These are phyloP conservation scores for Oncopeltus fasciatus DNA, from an alignment of 1,140 invertebrate species.

Conservation along the genomic window DNA sequence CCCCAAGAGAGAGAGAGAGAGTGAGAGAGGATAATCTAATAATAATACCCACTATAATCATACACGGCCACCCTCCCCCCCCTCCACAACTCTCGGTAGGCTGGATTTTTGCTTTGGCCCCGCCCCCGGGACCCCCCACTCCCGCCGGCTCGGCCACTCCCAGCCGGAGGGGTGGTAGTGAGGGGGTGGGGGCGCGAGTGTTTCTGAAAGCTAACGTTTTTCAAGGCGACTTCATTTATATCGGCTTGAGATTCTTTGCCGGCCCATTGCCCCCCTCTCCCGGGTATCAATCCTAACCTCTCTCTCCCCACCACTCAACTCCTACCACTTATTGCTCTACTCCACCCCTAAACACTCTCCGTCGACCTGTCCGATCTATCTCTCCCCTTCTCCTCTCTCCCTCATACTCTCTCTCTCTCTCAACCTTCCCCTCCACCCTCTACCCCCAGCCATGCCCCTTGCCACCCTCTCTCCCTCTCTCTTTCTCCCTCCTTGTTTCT, in stretches of 20 bases:
- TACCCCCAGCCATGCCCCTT: background rate
- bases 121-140: slow-evolving; percentile 12
- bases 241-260: slow-evolving; percentile 16
- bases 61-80: too few relatives aligned
- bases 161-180: too few relatives aligned
- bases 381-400: too few relatives aligned
- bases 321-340: background rate
- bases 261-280: slow-evolving; percentile 8
- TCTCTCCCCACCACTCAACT: background rate
- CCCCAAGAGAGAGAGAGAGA: slow-evolving; percentile 4
- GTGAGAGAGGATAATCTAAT: slow-evolving; percentile 21
- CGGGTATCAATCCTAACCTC: slow-evolving; percentile 14
- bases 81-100: slow-evolving; percentile 18
- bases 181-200: background rate
- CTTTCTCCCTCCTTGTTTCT: background rate
- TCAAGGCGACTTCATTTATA: slow-evolving; percentile 17
- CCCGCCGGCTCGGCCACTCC: background rate
- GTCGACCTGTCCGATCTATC: background rate
- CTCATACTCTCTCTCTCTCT: background rate
- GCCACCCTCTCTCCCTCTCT: background rate
- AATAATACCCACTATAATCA: slow-evolving; percentile 21
- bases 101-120: slow-evolving; percentile 18
- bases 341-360: background rate
- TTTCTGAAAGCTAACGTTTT: slow-evolving; percentile 19
- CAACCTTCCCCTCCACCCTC: background rate